Evolutionary conservation across 1,140 invertebrate genomes (phyloP).

Genomic region (Hylaeus volcanicus): DNA sequence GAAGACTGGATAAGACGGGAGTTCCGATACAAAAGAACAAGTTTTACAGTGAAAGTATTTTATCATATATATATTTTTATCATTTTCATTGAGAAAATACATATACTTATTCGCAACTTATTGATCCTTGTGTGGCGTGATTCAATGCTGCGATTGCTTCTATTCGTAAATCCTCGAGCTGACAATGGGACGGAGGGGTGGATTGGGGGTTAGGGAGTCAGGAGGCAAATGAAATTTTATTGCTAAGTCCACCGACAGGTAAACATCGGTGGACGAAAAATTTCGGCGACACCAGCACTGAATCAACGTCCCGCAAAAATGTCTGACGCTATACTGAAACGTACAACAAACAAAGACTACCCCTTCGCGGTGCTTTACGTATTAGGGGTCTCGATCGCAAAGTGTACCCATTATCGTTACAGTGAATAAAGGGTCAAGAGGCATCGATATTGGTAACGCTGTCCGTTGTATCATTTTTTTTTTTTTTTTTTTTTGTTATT

Average conservation of each 20-base stretch:
- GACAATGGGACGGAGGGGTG: neutral
- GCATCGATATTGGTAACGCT: constrained; percentile 42
- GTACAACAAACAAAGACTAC: constrained; percentile 56
- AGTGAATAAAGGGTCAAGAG: constrained; percentile 42
- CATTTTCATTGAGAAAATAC: constrained; percentile 68
- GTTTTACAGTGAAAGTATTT: constrained; percentile 56
- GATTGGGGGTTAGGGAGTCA: neutral
- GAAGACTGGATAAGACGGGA: neutral
- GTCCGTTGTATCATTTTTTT: neutral
- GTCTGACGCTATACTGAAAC: constrained; percentile 38
- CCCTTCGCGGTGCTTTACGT: constrained; percentile 36
- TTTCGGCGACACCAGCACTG: neutral
- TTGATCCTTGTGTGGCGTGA: constrained; percentile 32
- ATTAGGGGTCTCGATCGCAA: constrained; percentile 33
- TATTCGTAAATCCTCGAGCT: neutral
- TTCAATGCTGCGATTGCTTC: constrained; percentile 9
- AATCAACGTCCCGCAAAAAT: constrained; percentile 1
- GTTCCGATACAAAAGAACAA: neutral
- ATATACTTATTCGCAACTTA: constrained; percentile 64
- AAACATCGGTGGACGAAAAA: neutral
- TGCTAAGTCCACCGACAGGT: constrained; percentile 26
- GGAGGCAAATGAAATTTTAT: constrained; percentile 50
- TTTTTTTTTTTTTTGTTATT: too few relatives aligned
- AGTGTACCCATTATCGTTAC: constrained; percentile 32
- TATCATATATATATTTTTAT: constrained; percentile 55